Percentiles rank a stretch among this genome's conserved stretches.
Conservation (phyloP, 2,113 vertebrate genomes). For the Athene noctua region DNA sequence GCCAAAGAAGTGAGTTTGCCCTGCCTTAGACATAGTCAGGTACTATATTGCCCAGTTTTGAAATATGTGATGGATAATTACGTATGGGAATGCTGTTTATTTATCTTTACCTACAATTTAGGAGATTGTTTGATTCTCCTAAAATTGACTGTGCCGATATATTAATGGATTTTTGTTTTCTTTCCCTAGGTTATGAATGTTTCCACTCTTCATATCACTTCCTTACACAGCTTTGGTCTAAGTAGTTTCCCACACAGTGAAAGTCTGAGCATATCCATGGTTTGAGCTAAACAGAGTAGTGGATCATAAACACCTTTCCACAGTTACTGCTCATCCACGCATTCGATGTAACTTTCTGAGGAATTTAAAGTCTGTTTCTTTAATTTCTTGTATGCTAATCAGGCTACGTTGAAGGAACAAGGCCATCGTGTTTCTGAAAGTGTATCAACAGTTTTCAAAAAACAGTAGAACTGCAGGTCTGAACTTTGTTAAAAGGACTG, state of each 20-base stretch:
- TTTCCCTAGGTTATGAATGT: not conserved
- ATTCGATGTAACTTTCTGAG: not conserved
- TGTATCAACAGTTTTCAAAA: not conserved
- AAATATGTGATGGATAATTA: not conserved
- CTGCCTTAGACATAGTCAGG: not conserved
- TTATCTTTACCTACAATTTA: not conserved
- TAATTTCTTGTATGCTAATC: not conserved
- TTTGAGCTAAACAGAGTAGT: not conserved
- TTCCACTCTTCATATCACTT: not conserved
- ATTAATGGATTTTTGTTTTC: conserved; percentile 9
- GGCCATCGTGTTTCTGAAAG: not conserved
- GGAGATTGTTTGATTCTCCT: not conserved
- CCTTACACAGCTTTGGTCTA: not conserved
- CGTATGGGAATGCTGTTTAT: not conserved
- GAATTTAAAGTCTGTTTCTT: not conserved
- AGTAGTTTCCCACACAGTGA: not conserved
- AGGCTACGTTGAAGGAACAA: not conserved
- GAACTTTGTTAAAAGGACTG: conserved; percentile 23
- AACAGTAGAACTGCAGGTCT: not conserved
- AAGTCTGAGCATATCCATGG: not conserved
- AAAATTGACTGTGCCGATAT: not conserved
- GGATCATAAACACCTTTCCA: not conserved
- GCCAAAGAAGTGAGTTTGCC: not conserved
- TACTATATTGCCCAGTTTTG: not conserved
- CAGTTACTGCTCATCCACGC: not conserved